Evolutionary conservation across 1,140 invertebrate genomes (phyloP).

Genomic region (Aradophagus sp.): DNA sequence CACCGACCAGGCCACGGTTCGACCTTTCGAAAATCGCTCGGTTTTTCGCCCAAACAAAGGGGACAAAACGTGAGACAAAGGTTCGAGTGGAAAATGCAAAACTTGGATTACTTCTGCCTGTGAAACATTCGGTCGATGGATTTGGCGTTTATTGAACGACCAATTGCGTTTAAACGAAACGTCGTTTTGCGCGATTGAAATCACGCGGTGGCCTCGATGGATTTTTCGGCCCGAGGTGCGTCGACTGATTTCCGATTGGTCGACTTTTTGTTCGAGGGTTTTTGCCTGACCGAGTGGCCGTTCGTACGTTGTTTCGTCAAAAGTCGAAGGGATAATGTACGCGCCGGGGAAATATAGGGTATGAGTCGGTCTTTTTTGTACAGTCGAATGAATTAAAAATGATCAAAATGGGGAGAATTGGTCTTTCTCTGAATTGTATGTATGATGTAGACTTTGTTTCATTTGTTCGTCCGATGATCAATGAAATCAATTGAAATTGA

Average conservation of each 20-base stretch:
- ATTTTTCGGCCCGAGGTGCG: background rate
- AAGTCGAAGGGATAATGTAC: conserved; percentile 63
- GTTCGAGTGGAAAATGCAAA: no score
- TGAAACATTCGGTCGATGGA: background rate
- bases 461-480: no score
- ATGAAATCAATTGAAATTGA: no score
- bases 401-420: no score
- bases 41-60: background rate
- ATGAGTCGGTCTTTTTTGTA: conserved; percentile 16
- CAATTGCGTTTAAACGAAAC: background rate
- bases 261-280: no score
- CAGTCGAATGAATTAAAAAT: no score
- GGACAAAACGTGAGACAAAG: background rate
- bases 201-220: background rate
- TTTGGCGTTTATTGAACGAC: background rate
- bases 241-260: background rate
- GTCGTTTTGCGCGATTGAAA: background rate
- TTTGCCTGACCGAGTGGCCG: conserved; percentile 1
- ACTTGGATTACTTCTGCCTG: background rate
- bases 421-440: no score
- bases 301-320: conserved; percentile 1
- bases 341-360: conserved; percentile 74
- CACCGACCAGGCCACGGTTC: no score
- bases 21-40: no score
- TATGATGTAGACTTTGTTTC: no score